Evolutionary conservation across 2,113 vertebrate genomes (phyloP).

Genomic region (Scatophagus argus): DNA sequence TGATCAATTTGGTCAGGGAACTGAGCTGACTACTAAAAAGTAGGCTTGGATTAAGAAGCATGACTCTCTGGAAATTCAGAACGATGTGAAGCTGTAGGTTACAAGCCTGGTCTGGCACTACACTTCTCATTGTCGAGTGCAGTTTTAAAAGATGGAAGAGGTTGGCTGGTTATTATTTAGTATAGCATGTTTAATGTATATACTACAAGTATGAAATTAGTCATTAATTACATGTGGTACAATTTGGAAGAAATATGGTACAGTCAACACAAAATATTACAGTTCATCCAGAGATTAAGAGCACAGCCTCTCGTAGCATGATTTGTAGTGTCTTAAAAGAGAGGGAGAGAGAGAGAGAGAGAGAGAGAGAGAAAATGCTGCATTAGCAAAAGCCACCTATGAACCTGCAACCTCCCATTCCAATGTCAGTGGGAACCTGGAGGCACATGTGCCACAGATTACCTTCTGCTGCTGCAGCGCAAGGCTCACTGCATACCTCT

Average conservation of each 20-base stretch:
- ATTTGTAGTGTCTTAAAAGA: neutral
- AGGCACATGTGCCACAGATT: conserved; percentile 73
- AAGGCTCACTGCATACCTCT: conserved; percentile 49
- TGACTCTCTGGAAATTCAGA: neutral
- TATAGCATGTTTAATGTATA: no score
- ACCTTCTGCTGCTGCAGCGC: conserved; percentile 19
- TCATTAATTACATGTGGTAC: no score
- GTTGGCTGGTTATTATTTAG: neutral
- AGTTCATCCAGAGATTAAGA: neutral
- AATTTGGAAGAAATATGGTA: no score
- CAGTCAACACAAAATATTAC: no score
- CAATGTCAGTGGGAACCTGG: conserved; percentile 39
- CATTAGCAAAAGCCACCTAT: neutral
- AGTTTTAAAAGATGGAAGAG: neutral
- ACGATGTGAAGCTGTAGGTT: neutral
- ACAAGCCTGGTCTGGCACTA: no score
- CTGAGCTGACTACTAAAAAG: neutral
- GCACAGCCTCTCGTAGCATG: neutral
- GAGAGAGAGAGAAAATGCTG: neutral
- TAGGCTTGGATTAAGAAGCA: neutral
- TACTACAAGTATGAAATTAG: no score
- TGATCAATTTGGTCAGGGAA: neutral
- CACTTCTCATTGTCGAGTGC: no score
- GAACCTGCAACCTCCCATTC: conserved; percentile 15
- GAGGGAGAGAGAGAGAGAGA: no score